phyloP scores from a whole-genome alignment of 2,888 invertebrate genomes.

The Athalia cordata region DNA sequence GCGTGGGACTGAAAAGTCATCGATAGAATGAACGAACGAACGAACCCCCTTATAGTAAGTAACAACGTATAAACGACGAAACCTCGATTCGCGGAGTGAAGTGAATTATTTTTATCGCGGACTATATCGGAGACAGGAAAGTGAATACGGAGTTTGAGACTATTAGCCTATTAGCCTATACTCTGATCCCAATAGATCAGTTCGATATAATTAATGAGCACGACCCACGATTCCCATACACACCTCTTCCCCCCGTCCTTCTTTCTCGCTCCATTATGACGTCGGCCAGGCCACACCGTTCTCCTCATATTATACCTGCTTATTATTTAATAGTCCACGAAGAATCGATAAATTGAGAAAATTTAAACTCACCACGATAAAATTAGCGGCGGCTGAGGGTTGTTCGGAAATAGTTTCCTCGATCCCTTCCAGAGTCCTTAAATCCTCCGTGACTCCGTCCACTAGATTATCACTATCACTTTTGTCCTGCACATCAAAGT shows the following conservation, averaged over 20 bases:
- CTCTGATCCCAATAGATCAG: conserved; percentile 68
- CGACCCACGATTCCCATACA: conserved; percentile 69
- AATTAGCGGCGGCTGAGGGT: not conserved
- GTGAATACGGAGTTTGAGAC: conserved; percentile 42
- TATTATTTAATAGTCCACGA: not conserved
- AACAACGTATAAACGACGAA: not conserved
- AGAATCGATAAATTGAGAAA: not conserved
- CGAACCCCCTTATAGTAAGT: not conserved
- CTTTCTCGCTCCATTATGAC: conserved; percentile 7
- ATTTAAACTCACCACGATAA: conserved; percentile 5
- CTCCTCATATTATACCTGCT: not conserved
- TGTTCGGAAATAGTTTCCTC: not conserved
- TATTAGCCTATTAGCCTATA: conserved; percentile 52
- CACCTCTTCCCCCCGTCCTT: conserved; percentile 58
- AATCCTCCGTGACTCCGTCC: not conserved
- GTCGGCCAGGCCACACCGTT: not conserved
- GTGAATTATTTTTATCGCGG: conserved; percentile 1
- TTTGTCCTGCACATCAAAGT: conserved; percentile 8
- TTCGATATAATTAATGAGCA: conserved; percentile 69
- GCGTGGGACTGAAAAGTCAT: conserved; percentile 32
- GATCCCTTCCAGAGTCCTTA: not conserved
- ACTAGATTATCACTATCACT: conserved; percentile 23
- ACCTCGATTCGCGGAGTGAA: not conserved
- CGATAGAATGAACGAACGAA: not conserved
- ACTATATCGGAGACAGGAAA: conserved; percentile 40